A percentile compares a stretch with the other conserved stretches of the same genome.
Evolutionary conservation across 2,888 invertebrate species (phyloP).

Genomic region (Aleiodes testaceus): DNA sequence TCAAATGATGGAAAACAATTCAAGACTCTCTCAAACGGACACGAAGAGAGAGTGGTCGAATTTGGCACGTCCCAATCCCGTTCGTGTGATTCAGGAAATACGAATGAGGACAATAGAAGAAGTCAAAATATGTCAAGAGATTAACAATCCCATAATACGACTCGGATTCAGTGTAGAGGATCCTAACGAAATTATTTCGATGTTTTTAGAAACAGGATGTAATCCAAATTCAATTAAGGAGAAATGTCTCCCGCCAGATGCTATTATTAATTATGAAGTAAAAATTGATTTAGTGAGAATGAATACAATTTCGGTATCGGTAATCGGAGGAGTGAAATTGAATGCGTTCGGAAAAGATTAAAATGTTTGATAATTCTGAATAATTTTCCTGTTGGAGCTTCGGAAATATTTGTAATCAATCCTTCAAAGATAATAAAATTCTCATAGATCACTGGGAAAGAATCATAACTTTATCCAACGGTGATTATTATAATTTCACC

Average conservation of each 20-base stretch:
- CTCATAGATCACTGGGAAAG: conserved; percentile 31
- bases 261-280: conserved; percentile 1
- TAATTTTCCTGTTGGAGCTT: conserved; percentile 40
- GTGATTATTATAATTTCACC: background rate
- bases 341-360: conserved; percentile 14
- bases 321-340: conserved; percentile 28
- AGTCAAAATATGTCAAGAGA: conserved; percentile 30
- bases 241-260: background rate
- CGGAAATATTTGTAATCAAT: conserved; percentile 42
- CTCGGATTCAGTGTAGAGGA: background rate
- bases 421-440: conserved; percentile 28
- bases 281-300: conserved; percentile 41
- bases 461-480: conserved; percentile 5
- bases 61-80: no score
- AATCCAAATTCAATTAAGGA: conserved; percentile 44
- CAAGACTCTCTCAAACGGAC: no score
- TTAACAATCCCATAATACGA: background rate
- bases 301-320: conserved; percentile 26
- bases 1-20: background rate
- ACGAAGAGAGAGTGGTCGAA: background rate
- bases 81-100: no score
- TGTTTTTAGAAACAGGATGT: conserved; percentile 42
- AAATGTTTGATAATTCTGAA: conserved; percentile 39
- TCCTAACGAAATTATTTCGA: conserved; percentile 1
- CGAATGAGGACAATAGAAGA: background rate